These are phyloP conservation scores for Pica pica DNA, from an alignment of 2,113 vertebrate genomes.

Conservation along the genomic window DNA sequence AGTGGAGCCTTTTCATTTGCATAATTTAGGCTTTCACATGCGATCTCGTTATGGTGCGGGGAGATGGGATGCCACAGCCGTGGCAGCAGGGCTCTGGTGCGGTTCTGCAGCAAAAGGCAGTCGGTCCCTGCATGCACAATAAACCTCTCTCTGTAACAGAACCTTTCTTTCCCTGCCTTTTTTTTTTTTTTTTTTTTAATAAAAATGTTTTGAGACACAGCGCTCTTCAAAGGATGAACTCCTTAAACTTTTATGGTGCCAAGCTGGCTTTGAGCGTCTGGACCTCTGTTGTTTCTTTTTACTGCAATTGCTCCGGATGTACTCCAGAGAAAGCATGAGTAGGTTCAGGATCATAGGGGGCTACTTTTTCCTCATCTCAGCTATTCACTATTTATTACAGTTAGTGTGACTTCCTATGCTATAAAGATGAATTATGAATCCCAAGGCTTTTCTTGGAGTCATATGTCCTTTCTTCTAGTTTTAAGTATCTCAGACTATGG, in stretches of 20 bases:
- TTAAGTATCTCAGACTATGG: neutral
- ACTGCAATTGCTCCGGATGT: neutral
- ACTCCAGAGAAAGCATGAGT: neutral
- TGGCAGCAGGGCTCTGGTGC: neutral
- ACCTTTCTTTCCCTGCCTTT: neutral
- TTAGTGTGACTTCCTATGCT: neutral
- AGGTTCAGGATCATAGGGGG: neutral
- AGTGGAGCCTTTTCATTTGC: conserved; percentile 77
- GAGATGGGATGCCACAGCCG: conserved; percentile 15
- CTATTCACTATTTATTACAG: neutral
- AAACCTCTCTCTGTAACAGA: neutral
- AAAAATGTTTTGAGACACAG: neutral
- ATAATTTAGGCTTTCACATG: conserved; percentile 77
- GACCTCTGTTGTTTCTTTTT: neutral
- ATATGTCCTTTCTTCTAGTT: neutral
- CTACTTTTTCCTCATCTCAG: neutral
- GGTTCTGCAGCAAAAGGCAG: neutral
- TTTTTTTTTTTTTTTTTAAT: no score
- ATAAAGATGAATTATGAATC: neutral
- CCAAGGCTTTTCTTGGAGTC: neutral
- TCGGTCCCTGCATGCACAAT: neutral
- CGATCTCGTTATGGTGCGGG: conserved; percentile 63
- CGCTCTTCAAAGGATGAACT: neutral
- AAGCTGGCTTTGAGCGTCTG: neutral
- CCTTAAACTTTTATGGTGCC: neutral